phyloP scores from a whole-genome alignment of 2,888 invertebrate species.

The Chymomyza procnemis region DNA sequence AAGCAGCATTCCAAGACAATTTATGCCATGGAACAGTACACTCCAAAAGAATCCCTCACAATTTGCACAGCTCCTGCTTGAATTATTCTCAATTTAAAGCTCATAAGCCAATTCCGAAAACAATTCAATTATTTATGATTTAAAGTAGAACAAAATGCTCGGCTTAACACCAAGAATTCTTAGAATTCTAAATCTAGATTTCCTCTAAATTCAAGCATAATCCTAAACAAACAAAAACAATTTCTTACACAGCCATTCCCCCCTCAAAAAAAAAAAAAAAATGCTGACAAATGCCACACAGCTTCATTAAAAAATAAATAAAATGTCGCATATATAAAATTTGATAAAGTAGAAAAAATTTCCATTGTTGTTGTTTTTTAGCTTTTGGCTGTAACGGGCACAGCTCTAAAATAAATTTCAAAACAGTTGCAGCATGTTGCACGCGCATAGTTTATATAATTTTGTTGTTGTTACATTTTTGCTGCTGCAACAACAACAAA shows the following conservation, averaged over 20 bases:
- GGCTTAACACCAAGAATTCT: neutral
- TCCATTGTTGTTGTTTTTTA: neutral
- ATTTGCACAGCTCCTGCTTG: no score
- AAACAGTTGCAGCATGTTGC: neutral
- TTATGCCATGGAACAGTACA: no score
- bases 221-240: neutral
- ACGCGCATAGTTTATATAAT: neutral
- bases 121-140: neutral
- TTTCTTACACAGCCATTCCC: neutral
- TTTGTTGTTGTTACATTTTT: conserved; percentile 13
- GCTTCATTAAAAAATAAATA: neutral
- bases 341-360: neutral
- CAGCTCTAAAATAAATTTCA: neutral
- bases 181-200: neutral
- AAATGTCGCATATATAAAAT: neutral
- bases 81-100: no score
- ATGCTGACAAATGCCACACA: neutral
- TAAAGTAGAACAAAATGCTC: neutral
- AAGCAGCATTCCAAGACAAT: no score
- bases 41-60: no score
- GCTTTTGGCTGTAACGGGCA: neutral
- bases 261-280: no score
- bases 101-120: neutral
- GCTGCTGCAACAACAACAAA: conserved; percentile 27
- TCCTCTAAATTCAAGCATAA: neutral